These are phyloP conservation scores for Gisinianus flammeolus DNA, from an alignment of 2,888 invertebrate species.

Conservation along the genomic window DNA sequence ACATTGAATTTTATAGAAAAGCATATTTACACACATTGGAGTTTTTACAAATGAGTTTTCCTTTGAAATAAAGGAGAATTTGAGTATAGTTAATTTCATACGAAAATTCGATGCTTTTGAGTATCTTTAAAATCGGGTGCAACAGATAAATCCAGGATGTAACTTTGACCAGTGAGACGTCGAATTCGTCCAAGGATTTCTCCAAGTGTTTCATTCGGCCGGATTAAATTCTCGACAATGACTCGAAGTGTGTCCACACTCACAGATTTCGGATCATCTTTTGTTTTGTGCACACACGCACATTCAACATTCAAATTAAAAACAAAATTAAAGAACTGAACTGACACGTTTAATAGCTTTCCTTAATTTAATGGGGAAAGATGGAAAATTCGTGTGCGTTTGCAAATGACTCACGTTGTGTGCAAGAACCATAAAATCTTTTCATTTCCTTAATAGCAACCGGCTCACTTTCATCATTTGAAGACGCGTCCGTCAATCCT, in stretches of 20 bases:
- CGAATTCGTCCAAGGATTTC: slow-evolving; percentile 50
- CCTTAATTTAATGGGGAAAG: too few relatives aligned
- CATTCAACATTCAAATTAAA: not conserved
- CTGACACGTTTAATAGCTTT: too few relatives aligned
- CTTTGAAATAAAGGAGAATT: too few relatives aligned
- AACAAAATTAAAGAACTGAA: not conserved
- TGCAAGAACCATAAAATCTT: slow-evolving; percentile 54
- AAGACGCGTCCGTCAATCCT: slow-evolving; percentile 50
- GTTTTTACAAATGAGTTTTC: not conserved
- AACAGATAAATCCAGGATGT: slow-evolving; percentile 74
- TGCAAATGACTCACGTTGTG: too few relatives aligned
- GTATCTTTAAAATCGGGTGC: slow-evolving; percentile 75
- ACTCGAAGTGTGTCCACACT: slow-evolving; percentile 44
- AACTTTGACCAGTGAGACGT: slow-evolving; percentile 53
- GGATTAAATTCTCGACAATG: slow-evolving; percentile 45
- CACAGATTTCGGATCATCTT: slow-evolving; percentile 15
- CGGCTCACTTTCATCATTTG: slow-evolving; percentile 44
- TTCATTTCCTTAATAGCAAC: slow-evolving; percentile 49
- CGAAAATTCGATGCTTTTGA: slow-evolving; percentile 70
- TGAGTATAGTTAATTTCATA: too few relatives aligned
- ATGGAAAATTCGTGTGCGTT: too few relatives aligned
- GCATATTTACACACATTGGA: slow-evolving; percentile 18
- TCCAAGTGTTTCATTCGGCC: slow-evolving; percentile 44
- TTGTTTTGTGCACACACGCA: too few relatives aligned
- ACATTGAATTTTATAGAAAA: not conserved